Evolutionary conservation across 2,797 vertebrate species (phyloP), one percentile per base, ranked within the genome.

Genomic region (Cyclura pinguis): DNA sequence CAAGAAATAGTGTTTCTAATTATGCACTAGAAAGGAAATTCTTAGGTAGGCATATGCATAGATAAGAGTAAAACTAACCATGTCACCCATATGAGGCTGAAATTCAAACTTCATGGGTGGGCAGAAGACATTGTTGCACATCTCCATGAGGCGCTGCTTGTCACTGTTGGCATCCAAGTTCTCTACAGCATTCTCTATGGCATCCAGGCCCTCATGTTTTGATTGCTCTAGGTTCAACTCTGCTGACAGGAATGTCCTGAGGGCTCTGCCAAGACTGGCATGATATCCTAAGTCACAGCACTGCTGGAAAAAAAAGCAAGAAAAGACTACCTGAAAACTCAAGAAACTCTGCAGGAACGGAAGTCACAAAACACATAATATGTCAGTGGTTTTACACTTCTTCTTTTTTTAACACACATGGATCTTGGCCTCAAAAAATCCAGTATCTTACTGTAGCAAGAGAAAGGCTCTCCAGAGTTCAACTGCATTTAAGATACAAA

Each of bases 231-330:
- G 98, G 85, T 99, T 99, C 90, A 98, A 97, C 96, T 99, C 99
- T 0, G 99, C 99, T 0, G 99, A 99, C 78, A 99, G 97, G 97
- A 99, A 99, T 42, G 99, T 99, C 94, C 98, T 97, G 88, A 99
- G 97, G 0, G 99, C 99, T 0, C 99, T 97, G 93, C 98, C 98
- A 88, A 99, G 97, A 96, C 99, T 99, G 91, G 99, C 98, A 0
- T 99, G 99, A 97, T 99, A 99, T 84, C 99, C 99, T 78, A 99
- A 97, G 96, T 99, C 99, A 97, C 99, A 99, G 95, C 99, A 99
- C 98, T 99, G 98, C 97, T 97, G 96, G 74, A 89, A 72, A 64
- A 14, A 90, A n/a, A 13, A 7, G 0, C n/a, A 24, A 93, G 83
- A 0, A 6, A 88, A 83, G n/a, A 0, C 22, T 24, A 1, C 4